Evolutionary conservation across 1,140 invertebrate genomes (phyloP).

Genomic region (Drosophila pseudoananassae): DNA sequence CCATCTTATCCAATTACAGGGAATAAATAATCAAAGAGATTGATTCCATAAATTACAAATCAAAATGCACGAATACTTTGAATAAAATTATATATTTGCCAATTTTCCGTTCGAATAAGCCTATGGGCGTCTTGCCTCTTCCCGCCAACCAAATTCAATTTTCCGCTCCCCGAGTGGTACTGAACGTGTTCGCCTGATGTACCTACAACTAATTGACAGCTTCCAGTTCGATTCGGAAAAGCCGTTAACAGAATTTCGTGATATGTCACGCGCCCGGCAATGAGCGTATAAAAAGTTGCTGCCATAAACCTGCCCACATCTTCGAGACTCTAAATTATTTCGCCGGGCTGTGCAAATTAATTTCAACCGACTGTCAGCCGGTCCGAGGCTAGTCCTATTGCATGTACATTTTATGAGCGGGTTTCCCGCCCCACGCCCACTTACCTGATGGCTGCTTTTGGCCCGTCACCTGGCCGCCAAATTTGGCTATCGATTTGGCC

Average conservation of each 20-base stretch:
- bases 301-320: conserved; percentile 62
- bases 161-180: conserved; percentile 19
- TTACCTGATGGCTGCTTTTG: conserved; percentile 11
- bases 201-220: conserved; percentile 71
- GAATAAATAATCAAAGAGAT: conserved; percentile 3
- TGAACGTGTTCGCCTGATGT: conserved; percentile 50
- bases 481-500: conserved; percentile 66
- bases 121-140: neutral
- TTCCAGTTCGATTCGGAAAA: conserved; percentile 49
- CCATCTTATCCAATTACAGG: conserved; percentile 3
- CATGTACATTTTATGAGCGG: conserved; percentile 56
- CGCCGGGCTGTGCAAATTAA: conserved; percentile 72
- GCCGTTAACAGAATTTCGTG: conserved; percentile 71
- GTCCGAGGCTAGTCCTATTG: conserved; percentile 32
- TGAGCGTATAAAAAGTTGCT: conserved; percentile 45
- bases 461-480: conserved; percentile 57
- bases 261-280: conserved; percentile 73
- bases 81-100: neutral
- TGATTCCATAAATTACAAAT: conserved; percentile 14
- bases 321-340: conserved; percentile 68
- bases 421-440: conserved; percentile 13
- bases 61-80: neutral
- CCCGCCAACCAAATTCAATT: conserved; percentile 11
- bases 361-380: conserved; percentile 65
- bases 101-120: neutral